phyloP scores from a whole-genome alignment of 1,140 invertebrate species.

The Drosophila nikananu region DNA sequence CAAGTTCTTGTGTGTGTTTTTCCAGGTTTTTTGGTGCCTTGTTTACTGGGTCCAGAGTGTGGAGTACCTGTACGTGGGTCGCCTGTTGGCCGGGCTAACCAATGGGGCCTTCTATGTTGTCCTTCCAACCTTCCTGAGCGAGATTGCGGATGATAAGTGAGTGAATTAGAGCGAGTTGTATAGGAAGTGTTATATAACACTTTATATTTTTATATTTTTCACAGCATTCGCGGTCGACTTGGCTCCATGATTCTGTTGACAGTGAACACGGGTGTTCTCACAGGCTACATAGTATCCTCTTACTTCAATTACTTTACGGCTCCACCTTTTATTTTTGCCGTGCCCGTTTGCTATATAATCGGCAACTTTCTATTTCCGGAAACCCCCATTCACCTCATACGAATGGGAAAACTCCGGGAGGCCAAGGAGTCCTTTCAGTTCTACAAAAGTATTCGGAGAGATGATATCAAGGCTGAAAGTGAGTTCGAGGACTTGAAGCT shows the following conservation, averaged over 20 bases:
- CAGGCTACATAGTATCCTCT: slow-evolving; percentile 90
- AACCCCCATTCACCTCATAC: slow-evolving; percentile 90
- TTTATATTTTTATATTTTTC: background rate
- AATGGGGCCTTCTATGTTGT: slow-evolving; percentile 66
- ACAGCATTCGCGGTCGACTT: slow-evolving; percentile 90
- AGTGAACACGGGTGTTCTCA: slow-evolving; percentile 91
- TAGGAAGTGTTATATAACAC: background rate
- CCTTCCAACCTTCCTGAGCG: slow-evolving; percentile 64
- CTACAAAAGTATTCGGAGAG: slow-evolving; percentile 59
- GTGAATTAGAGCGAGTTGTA: background rate
- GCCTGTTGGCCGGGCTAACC: slow-evolving; percentile 82
- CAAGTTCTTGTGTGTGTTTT: background rate
- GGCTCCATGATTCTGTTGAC: slow-evolving; percentile 93
- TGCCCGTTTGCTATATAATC: slow-evolving; percentile 89
- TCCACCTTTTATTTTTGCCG: slow-evolving; percentile 88
- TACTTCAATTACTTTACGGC: slow-evolving; percentile 88
- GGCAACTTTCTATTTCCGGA: slow-evolving; percentile 91
- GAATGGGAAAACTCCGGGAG: slow-evolving; percentile 87
- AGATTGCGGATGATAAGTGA: slow-evolving; percentile 74
- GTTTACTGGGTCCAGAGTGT: slow-evolving; percentile 59
- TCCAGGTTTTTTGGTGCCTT: slow-evolving; percentile 59
- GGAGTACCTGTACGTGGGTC: slow-evolving; percentile 72
- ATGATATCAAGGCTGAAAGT: slow-evolving; percentile 33
- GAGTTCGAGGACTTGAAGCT: slow-evolving; percentile 62
- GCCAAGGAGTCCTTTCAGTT: slow-evolving; percentile 88